phyloP scores from a whole-genome alignment of 2,113 vertebrate genomes.

The Dicentrarchus labrax region DNA sequence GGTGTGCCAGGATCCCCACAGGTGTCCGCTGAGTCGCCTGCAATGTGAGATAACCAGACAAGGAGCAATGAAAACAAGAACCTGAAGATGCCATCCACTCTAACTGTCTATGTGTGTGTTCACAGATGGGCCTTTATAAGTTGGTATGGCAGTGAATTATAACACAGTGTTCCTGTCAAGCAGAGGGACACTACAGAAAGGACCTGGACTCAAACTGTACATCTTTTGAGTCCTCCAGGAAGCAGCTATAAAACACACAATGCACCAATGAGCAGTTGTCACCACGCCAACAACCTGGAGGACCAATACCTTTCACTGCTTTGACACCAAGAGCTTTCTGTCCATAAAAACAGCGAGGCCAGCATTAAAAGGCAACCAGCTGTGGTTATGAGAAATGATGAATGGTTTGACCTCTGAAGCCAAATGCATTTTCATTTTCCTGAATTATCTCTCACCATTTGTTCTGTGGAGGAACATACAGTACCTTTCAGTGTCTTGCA shows the following conservation, averaged over 20 bases:
- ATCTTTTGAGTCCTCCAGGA: constrained; percentile 55
- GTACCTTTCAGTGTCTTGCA: constrained; percentile 26
- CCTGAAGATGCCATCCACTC: constrained; percentile 17
- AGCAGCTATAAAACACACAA: constrained; percentile 69
- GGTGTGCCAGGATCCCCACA: constrained; percentile 97
- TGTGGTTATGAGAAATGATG: constrained; percentile 72
- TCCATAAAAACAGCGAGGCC: constrained; percentile 68
- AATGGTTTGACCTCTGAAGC: constrained; percentile 69
- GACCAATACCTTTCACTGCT: constrained; percentile 63
- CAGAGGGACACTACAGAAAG: constrained; percentile 23
- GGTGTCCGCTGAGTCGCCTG: constrained; percentile 89
- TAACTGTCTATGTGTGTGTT: constrained; percentile 5
- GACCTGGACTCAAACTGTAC: constrained; percentile 36
- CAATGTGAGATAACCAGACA: constrained; percentile 61
- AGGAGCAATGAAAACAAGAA: constrained; percentile 48
- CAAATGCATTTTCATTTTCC: constrained; percentile 64
- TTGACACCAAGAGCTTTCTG: constrained; percentile 68
- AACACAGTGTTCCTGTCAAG: constrained; percentile 38
- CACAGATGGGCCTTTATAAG: constrained; percentile 44
- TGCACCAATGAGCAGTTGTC: constrained; percentile 71
- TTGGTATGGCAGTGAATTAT: constrained; percentile 36
- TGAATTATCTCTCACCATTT: constrained; percentile 58
- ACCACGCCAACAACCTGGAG: constrained; percentile 68
- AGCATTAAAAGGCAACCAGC: constrained; percentile 76
- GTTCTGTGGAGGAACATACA: constrained; percentile 42